Conservation (phyloP, 2,797 vertebrate species). For the Valencia hispanica region DNA sequence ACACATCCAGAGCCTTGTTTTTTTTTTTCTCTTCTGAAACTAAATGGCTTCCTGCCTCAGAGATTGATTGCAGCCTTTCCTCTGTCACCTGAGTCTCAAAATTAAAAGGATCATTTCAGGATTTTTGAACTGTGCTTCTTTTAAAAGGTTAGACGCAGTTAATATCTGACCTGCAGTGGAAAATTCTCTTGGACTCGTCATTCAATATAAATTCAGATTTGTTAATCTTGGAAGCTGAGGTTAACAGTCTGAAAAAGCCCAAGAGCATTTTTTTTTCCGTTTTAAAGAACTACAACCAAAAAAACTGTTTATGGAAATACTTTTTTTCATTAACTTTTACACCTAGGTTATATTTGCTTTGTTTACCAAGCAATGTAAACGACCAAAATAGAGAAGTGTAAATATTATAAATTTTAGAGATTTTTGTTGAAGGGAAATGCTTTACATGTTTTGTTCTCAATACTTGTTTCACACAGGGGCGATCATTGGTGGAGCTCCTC, state of each 20-base stretch:
- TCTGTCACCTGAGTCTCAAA: conserved; percentile 12
- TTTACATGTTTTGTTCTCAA: not conserved
- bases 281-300: not conserved
- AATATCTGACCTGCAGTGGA: not conserved
- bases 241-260: not conserved
- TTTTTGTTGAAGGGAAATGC: not conserved
- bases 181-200: not conserved
- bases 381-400: not conserved
- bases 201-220: not conserved
- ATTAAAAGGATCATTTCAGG: not conserved
- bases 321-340: not conserved
- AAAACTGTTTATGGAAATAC: not conserved
- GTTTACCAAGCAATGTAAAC: not conserved
- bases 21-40: conserved; percentile 19
- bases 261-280: not conserved
- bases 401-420: not conserved
- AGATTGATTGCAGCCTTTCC: conserved; percentile 47
- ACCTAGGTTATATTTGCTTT: not conserved
- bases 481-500: not conserved
- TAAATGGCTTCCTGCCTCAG: conserved; percentile 19
- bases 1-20: not conserved
- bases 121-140: not conserved
- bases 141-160: not conserved
- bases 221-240: not conserved
- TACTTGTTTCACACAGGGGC: not conserved